Base-by-base conservation (phyloP, 2,888 invertebrate species). In the Brachypterus glaber region DNA sequence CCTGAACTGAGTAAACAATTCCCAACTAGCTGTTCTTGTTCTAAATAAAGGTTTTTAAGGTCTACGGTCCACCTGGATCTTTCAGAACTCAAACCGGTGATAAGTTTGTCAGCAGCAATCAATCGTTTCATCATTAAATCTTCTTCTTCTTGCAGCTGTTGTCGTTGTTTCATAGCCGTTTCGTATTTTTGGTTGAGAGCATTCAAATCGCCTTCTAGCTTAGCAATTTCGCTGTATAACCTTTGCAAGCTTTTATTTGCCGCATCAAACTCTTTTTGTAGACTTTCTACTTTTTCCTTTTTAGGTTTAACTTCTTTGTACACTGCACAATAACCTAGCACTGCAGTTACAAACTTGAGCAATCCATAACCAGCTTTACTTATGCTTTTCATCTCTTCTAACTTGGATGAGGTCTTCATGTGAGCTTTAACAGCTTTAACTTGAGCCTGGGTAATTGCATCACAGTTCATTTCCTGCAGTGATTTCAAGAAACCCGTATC, bases 331-430 rank as follows among this genome's bases (percentile, higher is more conserved):
- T 91, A 93, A n/a, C 80, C 85, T 37, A 92, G 69, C 0, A 92
- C 90, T 7, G 92, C 92, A 18, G 74, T 74, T 0, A 92, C 85
- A 60, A 90, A 90, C 61, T 81, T 86, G 7, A 89, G 71, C 5
- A 93, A 69, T 4, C 90, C 90, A 41, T 76, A 82, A 47, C 91
- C 92, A 30, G 91, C 92, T 60, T 81, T 77, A 56, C 90, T 90
- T 47, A 91, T 82, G 14, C 67, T 70, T 46, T 79, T 77, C 89
- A 93, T 90, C 33, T 87, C 85, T 30, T 86, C 86, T 17, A 89
- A 59, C 51, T 83, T 82, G 44, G 75, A 76, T 13, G 75, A 73
- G 38, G 67, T 72, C 51, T 82, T 84, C 74, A 87, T 74, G 55
- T 86, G 84, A 0, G 76, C 67, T 44, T 77, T 80, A 5, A 83